These are phyloP conservation scores for Congeria kusceri DNA, from an alignment of 2,888 invertebrate genomes.

Conservation along the genomic window DNA sequence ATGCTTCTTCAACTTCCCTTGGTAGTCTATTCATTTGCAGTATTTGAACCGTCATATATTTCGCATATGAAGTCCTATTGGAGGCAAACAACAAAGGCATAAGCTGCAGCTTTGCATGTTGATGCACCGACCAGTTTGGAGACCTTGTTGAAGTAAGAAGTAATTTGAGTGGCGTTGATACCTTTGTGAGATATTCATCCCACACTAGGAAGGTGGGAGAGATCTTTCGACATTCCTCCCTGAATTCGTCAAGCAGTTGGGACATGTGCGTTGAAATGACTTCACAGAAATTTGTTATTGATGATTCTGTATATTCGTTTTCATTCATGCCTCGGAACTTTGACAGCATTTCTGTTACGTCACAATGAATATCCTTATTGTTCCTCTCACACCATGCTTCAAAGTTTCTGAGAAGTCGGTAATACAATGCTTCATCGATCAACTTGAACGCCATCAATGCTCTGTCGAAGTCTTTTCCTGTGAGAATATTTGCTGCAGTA, in stretches of 20 bases:
- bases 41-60: slow-evolving; percentile 14
- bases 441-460: slow-evolving; percentile 25
- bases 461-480: slow-evolving; percentile 44
- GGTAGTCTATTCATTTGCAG: slow-evolving; percentile 32
- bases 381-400: not conserved
- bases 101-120: not conserved
- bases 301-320: too few species aligned
- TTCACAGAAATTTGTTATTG: too few species aligned
- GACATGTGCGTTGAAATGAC: too few species aligned
- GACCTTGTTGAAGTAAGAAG: slow-evolving; percentile 14
- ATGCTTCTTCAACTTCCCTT: slow-evolving; percentile 20
- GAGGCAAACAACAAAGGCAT: too few species aligned
- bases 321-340: too few species aligned
- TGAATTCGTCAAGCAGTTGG: slow-evolving; percentile 13
- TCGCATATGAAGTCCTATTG: too few species aligned
- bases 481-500: slow-evolving; percentile 37
- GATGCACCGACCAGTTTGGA: not conserved
- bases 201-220: slow-evolving; percentile 36
- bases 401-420: slow-evolving; percentile 11
- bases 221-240: slow-evolving; percentile 19
- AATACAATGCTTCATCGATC: slow-evolving; percentile 32
- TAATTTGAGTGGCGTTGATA: slow-evolving; percentile 21
- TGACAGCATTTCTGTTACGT: too few species aligned
- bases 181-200: slow-evolving; percentile 28
- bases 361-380: too few species aligned